Conservation (phyloP, 2,797 vertebrate genomes). For the Lepilemur septentrionalis region DNA sequence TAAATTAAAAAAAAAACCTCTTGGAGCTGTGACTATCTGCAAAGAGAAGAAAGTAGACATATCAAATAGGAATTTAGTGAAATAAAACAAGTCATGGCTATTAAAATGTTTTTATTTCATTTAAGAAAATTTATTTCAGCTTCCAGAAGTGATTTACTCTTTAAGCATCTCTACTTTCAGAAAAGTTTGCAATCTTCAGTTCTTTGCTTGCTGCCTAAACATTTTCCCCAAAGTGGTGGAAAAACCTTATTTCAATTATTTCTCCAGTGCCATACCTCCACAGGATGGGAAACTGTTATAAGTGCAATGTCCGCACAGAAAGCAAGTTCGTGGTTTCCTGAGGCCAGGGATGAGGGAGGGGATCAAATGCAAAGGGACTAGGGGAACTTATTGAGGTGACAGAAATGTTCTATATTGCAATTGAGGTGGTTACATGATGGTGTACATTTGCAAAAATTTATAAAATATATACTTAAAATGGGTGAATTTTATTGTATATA, state of each 20-base stretch:
- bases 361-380: neutral
- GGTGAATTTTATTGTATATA: neutral
- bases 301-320: slow-evolving; percentile 22
- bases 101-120: neutral
- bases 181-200: neutral
- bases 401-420: neutral
- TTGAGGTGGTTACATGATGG: neutral
- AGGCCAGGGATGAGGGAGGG: neutral
- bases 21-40: neutral
- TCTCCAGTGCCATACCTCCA: neutral
- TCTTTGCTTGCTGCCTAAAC: neutral
- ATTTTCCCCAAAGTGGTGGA: neutral
- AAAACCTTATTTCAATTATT: slow-evolving; percentile 29
- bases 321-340: neutral
- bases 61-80: neutral
- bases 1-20: neutral
- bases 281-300: neutral
- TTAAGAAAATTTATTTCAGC: slow-evolving; percentile 25
- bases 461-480: neutral
- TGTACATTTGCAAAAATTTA: neutral
- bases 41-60: neutral
- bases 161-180: neutral
- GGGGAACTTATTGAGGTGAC: neutral
- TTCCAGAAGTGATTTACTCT: slow-evolving; percentile 2
- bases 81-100: neutral